Evolutionary conservation across 2,888 invertebrate species (phyloP).

Genomic region (Laspeyria flexula): DNA sequence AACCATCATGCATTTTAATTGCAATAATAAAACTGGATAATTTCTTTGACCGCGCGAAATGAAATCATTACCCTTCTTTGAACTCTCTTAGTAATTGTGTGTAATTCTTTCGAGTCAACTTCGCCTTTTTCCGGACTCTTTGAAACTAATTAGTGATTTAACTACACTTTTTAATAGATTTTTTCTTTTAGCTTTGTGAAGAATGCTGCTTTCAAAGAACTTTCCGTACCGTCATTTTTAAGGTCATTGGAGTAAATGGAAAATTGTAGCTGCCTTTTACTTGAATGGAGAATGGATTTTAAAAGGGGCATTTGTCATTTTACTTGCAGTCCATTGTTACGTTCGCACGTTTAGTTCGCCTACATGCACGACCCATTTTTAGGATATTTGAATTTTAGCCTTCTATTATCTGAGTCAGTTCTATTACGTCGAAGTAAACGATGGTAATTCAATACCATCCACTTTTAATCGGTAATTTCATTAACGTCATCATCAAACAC

Average conservation of each 20-base stretch:
- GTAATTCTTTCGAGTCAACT: constrained; percentile 37
- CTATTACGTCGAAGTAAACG: too few species aligned
- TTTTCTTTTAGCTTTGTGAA: constrained; percentile 34
- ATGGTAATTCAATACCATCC: too few species aligned
- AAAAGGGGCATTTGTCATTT: constrained; percentile 2
- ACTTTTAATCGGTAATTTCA: too few species aligned
- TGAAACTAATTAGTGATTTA: constrained; percentile 49
- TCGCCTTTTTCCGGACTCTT: constrained; percentile 36
- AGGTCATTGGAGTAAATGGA: constrained; percentile 22
- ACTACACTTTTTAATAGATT: constrained; percentile 45
- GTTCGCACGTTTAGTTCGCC: background rate
- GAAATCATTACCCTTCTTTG: constrained; percentile 38
- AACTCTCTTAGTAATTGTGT: constrained; percentile 31
- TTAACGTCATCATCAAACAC: too few species aligned
- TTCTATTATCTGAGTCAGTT: too few species aligned
- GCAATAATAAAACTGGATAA: constrained; percentile 36
- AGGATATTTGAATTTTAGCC: too few species aligned
- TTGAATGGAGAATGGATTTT: constrained; percentile 3
- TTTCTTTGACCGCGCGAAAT: constrained; percentile 25
- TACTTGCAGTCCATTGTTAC: background rate
- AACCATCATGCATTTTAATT: constrained; percentile 31
- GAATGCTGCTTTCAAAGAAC: constrained; percentile 24
- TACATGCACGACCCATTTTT: background rate
- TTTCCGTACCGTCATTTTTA: constrained; percentile 10
- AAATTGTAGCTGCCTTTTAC: constrained; percentile 22